Percentiles rank a stretch among this genome's conserved stretches.
These are phyloP conservation scores for Apis florea DNA, from an alignment of 1,140 invertebrate species.

Conservation along the genomic window DNA sequence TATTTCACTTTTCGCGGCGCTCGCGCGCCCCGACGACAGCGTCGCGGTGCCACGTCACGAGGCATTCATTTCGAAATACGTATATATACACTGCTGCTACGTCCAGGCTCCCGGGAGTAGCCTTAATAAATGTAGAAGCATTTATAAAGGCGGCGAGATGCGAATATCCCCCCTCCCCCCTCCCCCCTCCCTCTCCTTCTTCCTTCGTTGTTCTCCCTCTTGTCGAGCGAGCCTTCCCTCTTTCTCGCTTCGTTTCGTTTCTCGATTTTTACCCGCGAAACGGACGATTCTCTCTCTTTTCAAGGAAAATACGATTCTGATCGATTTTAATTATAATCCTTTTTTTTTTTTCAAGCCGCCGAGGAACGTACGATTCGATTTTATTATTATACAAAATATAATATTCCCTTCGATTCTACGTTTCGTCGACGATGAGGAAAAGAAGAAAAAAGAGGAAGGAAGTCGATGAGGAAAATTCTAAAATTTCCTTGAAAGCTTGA, in stretches of 20 bases:
- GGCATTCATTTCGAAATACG: slow-evolving; percentile 78
- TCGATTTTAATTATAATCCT: too few species aligned
- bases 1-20: slow-evolving; percentile 80
- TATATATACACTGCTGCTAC: slow-evolving; percentile 67
- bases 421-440: too few species aligned
- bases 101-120: slow-evolving; percentile 69
- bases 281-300: not conserved
- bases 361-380: too few species aligned
- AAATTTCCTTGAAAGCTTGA: too few species aligned
- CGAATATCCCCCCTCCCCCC: slow-evolving; percentile 48
- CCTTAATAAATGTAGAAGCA: slow-evolving; percentile 79
- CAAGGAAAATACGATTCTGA: too few species aligned
- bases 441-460: too few species aligned
- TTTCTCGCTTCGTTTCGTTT: not conserved
- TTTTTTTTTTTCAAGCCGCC: too few species aligned
- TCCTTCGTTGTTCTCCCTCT: not conserved
- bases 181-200: too few species aligned
- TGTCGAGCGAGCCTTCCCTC: not conserved
- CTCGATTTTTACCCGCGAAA: not conserved
- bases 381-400: too few species aligned
- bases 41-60: slow-evolving; percentile 77
- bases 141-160: slow-evolving; percentile 76
- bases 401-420: too few species aligned
- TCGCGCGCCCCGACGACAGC: slow-evolving; percentile 76
- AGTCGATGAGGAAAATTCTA: too few species aligned